These are phyloP conservation scores for Mobula birostris DNA, from an alignment of 2,113 vertebrate species.

Conservation along the genomic window DNA sequence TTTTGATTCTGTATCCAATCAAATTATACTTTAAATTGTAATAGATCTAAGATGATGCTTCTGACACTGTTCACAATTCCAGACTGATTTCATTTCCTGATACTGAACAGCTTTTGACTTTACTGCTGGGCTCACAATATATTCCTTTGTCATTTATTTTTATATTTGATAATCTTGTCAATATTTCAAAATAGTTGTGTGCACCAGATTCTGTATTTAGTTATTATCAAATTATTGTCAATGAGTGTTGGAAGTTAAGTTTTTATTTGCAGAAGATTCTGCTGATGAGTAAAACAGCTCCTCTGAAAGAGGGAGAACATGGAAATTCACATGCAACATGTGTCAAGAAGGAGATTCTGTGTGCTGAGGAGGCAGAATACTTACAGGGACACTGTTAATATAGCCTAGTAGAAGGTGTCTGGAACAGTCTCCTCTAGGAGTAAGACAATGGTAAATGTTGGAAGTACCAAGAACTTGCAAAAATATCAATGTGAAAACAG, in stretches of 20 bases:
- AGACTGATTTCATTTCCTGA: neutral
- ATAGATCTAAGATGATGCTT: neutral
- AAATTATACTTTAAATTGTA: neutral
- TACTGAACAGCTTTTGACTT: neutral
- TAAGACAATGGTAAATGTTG: too few relatives aligned
- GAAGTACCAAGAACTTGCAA: too few relatives aligned
- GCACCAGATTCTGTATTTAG: neutral
- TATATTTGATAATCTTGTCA: neutral
- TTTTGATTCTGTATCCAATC: neutral
- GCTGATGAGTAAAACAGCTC: neutral
- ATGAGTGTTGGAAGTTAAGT: neutral
- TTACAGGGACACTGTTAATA: too few relatives aligned
- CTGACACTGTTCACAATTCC: neutral
- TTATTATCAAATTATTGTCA: neutral
- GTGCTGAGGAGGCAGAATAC: too few relatives aligned
- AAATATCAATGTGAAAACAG: too few relatives aligned
- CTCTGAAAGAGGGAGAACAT: neutral
- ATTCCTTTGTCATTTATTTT: neutral
- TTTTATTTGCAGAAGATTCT: neutral
- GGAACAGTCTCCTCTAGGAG: too few relatives aligned
- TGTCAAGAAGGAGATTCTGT: too few relatives aligned
- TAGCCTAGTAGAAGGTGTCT: too few relatives aligned
- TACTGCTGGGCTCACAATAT: neutral
- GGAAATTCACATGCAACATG: too few relatives aligned
- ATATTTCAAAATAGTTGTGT: neutral